Evolutionary conservation across 2,113 vertebrate genomes (phyloP), one percentile per base, ranked within the genome.

Genomic region (Dicentrarchus labrax): DNA sequence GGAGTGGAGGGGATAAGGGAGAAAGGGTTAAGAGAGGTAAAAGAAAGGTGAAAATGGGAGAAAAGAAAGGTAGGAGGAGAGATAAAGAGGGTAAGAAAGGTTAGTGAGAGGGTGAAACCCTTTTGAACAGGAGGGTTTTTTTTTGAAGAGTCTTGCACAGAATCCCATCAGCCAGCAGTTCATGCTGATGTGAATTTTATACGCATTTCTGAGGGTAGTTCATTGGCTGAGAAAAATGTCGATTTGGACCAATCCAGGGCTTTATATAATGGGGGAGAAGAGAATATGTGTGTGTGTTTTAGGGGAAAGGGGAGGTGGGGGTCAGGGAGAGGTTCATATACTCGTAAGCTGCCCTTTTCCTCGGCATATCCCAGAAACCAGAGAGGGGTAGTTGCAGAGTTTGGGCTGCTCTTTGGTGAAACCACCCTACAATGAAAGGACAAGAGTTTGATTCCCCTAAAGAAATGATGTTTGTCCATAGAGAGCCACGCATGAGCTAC

Each of bases 111-210:
- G 82, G 78, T 65, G 30, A 85, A 80, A 76, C 22, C 38, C 64
- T 78, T 69, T 57, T 79, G 70, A 79, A 79, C 66, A 47, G 2
- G 41, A 57, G 60, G 66, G 30, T 41, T 24, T 71, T 77, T 80
- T 75, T 81, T 67, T 82, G 67, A 64, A 68, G 8, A 1, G 17
- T 45, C 30, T 3, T 72, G 50, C 67, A 67, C 69, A 78, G 83
- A 78, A 72, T 72, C 78, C 78, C 83, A 62, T 84, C 70, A 83
- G 72, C 76, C 74, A 48, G 48, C 61, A 47, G 78, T 82, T 86
- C 68, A 86, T 39, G 30, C 71, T 79, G 80, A 87, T 84, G 80
- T 87, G 87, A 70, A 79, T 80, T 89, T 87, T 88, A 89, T 85
- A 72, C 38, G 24, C 78, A 86, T 90, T 90, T 88, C 84, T 83